Conservation (phyloP, 2,797 vertebrate species). For the Octomys mimax region DNA sequence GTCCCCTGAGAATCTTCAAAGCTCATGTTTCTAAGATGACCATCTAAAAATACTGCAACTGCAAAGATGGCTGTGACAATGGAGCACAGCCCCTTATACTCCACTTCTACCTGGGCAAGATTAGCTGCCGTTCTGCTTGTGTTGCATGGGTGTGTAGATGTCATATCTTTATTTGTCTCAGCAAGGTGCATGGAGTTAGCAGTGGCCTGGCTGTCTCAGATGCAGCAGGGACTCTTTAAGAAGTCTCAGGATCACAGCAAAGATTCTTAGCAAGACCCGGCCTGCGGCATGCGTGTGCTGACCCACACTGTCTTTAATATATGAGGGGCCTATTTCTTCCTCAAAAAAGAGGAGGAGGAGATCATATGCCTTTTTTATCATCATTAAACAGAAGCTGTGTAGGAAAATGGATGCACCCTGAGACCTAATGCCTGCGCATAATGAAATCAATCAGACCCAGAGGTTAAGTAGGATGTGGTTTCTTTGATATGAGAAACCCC, state of each 20-base stretch:
- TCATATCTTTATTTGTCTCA: background rate
- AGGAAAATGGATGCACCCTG: background rate
- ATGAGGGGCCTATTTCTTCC: background rate
- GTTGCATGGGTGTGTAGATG: background rate
- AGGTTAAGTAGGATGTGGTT: background rate
- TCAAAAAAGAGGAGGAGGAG: background rate
- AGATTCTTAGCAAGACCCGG: background rate
- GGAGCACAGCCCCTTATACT: background rate
- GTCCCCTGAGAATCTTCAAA: background rate
- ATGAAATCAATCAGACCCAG: background rate
- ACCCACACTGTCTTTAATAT: background rate
- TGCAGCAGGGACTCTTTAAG: background rate
- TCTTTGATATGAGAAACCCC: background rate
- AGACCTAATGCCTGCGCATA: background rate
- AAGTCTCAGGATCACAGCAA: background rate
- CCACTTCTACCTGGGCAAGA: background rate
- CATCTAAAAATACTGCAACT: background rate
- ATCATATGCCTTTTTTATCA: conserved; percentile 26
- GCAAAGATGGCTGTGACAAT: background rate
- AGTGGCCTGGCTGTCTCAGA: background rate
- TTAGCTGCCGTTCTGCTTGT: background rate
- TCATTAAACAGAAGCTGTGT: background rate
- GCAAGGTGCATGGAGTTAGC: background rate
- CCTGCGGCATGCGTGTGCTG: background rate
- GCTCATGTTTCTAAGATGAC: conserved; percentile 5